Percentiles rank a stretch among this genome's conserved stretches.
These are phyloP conservation scores for Chamaetylas fuelleborni DNA, from an alignment of 2,113 vertebrate genomes.

Conservation along the genomic window DNA sequence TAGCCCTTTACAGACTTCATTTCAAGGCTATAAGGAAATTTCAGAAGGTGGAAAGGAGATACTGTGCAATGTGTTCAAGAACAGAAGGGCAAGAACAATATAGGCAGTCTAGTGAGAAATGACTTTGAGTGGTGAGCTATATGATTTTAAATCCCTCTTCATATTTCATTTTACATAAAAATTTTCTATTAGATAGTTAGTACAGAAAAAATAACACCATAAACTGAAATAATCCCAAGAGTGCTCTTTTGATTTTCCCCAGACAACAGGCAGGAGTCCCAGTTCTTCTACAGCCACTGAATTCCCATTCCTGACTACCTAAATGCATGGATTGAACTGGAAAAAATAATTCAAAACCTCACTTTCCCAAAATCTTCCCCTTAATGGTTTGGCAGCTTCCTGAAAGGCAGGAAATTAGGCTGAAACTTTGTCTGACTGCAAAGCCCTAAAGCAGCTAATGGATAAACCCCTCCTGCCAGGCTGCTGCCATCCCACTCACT, in stretches of 20 bases:
- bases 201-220: neutral
- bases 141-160: neutral
- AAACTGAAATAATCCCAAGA: neutral
- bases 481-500: neutral
- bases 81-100: neutral
- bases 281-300: neutral
- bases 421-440: neutral
- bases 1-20: neutral
- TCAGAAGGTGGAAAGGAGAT: neutral
- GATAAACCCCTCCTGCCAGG: fast-evolving
- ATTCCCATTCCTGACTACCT: neutral
- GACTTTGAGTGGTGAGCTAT: neutral
- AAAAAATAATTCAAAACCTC: neutral
- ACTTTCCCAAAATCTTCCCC: neutral
- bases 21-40: neutral
- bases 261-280: neutral
- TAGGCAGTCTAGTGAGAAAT: neutral
- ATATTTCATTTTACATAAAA: neutral
- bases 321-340: neutral
- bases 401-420: neutral
- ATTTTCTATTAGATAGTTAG: neutral
- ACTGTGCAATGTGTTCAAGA: neutral
- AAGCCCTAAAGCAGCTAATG: neutral
- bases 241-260: neutral
- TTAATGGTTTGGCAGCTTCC: neutral